phyloP scores from a whole-genome alignment of 2,797 vertebrate genomes.

The Crenuchus spilurus region DNA sequence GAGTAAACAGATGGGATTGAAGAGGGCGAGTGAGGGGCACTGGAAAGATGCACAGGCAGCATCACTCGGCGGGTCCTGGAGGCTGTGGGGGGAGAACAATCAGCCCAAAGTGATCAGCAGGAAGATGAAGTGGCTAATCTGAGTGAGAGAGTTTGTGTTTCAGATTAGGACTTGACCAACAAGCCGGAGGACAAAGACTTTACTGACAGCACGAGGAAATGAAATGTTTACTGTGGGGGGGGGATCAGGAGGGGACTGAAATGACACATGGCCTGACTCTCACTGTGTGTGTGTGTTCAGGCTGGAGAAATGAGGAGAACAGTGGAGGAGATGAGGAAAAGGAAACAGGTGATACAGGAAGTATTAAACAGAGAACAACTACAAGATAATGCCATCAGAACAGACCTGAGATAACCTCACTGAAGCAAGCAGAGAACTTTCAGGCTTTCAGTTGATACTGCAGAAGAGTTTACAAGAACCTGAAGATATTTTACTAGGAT shows the following conservation, averaged over 20 bases:
- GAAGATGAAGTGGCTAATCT: slow-evolving; percentile 62
- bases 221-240: slow-evolving; percentile 75
- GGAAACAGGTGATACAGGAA: slow-evolving; percentile 38
- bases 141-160: slow-evolving; percentile 77
- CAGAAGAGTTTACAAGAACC: too few relatives aligned
- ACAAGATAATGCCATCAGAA: slow-evolving; percentile 56
- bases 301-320: slow-evolving; percentile 9
- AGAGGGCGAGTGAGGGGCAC: background rate
- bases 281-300: slow-evolving; percentile 53
- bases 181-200: slow-evolving; percentile 71
- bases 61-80: slow-evolving; percentile 63
- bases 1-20: background rate
- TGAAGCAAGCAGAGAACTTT: too few relatives aligned
- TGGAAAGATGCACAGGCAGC: slow-evolving; percentile 56
- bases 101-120: slow-evolving; percentile 63
- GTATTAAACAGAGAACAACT: slow-evolving; percentile 43
- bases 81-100: slow-evolving; percentile 62
- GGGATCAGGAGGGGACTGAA: slow-evolving; percentile 47
- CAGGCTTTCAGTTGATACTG: too few relatives aligned
- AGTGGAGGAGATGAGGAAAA: too few relatives aligned
- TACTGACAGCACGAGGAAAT: slow-evolving; percentile 80
- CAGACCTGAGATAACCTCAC: background rate
- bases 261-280: slow-evolving; percentile 60
- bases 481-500: too few relatives aligned
- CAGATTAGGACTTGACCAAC: slow-evolving; percentile 79